Percentiles rank a stretch among this genome's conserved stretches.
phyloP scores from a whole-genome alignment of 2,888 invertebrate genomes.

The Athalia circularis region DNA sequence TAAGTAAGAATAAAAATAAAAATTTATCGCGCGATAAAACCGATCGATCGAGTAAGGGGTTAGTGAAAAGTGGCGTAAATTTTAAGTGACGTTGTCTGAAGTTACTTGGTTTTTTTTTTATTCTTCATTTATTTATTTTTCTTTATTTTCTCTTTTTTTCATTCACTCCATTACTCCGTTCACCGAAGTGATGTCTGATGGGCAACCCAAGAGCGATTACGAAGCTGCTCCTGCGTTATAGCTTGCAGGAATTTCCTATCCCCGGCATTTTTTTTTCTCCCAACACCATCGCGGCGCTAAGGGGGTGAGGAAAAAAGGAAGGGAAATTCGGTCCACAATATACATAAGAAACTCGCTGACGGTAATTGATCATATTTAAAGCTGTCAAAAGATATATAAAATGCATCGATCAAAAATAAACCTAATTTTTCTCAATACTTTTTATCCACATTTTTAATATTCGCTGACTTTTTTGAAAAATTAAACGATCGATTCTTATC shows the following conservation, averaged over 20 bases:
- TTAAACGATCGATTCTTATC: not conserved
- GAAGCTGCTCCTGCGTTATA: not conserved
- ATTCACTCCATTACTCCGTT: conserved; percentile 31
- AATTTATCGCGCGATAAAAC: too few species aligned
- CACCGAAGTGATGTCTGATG: conserved; percentile 28
- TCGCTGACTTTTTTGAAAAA: not conserved
- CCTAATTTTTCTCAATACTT: too few species aligned
- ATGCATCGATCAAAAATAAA: conserved; percentile 11
- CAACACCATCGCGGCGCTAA: not conserved
- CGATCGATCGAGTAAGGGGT: too few species aligned
- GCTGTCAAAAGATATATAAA: conserved; percentile 35
- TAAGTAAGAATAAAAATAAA: too few species aligned
- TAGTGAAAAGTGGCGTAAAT: too few species aligned
- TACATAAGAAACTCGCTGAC: conserved; percentile 21
- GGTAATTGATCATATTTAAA: conserved; percentile 36
- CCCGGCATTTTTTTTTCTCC: not conserved
- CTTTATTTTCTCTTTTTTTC: not conserved
- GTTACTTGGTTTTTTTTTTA: not conserved
- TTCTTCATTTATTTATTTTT: not conserved
- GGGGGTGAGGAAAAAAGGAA: not conserved
- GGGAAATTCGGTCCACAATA: not conserved
- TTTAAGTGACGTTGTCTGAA: not conserved
- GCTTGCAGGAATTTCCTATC: not conserved
- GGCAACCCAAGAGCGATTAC: conserved; percentile 2
- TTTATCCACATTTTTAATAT: too few species aligned